These are phyloP conservation scores for Protosalanx chinensis DNA, from an alignment of 2,797 vertebrate genomes.

Conservation along the genomic window DNA sequence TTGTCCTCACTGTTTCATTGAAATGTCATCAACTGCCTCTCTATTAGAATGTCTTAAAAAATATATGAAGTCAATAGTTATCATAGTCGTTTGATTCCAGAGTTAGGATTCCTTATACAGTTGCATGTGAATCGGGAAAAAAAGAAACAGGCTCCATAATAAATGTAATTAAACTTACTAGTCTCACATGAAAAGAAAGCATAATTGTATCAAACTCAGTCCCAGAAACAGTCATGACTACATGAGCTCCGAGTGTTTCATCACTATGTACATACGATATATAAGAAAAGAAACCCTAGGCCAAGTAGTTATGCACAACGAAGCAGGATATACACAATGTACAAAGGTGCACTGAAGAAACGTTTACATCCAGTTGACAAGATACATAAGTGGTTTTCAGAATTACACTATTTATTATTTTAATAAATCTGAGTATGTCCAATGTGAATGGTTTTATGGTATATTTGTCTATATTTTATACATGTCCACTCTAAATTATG, in stretches of 20 bases:
- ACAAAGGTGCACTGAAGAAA: neutral
- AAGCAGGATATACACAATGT: slow-evolving; percentile 9
- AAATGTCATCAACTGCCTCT: slow-evolving; percentile 3
- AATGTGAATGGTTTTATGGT: slow-evolving; percentile 7
- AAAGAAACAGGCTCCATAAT: neutral
- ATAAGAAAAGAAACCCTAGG: neutral
- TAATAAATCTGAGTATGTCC: neutral
- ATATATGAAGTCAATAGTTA: slow-evolving; percentile 4
- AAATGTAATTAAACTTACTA: slow-evolving; percentile 1
- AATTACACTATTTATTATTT: neutral
- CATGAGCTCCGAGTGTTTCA: neutral
- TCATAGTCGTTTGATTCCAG: slow-evolving; percentile 4
- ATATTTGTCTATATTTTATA: slow-evolving; percentile 8
- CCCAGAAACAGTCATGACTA: neutral
- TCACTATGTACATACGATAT: slow-evolving; percentile 4
- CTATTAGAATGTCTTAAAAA: slow-evolving; percentile 14
- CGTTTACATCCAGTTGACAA: neutral
- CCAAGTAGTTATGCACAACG: slow-evolving; percentile 6
- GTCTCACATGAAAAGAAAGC: neutral
- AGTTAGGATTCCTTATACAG: slow-evolving; percentile 5
- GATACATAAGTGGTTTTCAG: neutral
- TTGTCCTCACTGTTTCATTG: slow-evolving; percentile 9
- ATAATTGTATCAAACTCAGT: slow-evolving; percentile 2
- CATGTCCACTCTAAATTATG: neutral
- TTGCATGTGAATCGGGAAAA: neutral